Conservation (phyloP, 2,113 vertebrate genomes). For the Xenopus borealis region DNA sequence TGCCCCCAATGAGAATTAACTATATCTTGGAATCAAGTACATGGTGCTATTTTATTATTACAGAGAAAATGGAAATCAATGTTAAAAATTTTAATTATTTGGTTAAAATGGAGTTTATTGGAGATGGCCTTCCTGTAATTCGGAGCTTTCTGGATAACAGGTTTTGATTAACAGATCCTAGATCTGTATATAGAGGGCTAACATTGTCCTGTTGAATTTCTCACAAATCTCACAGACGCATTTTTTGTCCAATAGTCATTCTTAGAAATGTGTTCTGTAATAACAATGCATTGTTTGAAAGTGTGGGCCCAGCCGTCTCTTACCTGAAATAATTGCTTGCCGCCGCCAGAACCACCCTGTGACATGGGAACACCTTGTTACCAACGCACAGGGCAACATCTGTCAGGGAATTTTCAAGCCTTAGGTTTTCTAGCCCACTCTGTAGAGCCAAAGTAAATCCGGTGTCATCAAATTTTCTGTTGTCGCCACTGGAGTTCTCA, state of each 20-base stretch:
- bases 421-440: constrained; percentile 82
- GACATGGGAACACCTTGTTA: constrained; percentile 83
- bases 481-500: constrained; percentile 63
- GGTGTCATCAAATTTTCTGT: constrained; percentile 76
- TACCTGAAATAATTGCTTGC: constrained; percentile 98
- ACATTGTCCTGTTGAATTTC: no score
- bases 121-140: no score
- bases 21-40: no score
- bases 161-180: no score
- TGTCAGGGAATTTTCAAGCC: constrained; percentile 83
- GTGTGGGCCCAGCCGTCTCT: constrained; percentile 29
- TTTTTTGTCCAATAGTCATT: background rate
- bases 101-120: no score
- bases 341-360: constrained; percentile 88
- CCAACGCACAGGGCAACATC: constrained; percentile 84
- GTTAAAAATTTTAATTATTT: no score
- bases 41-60: no score
- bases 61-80: no score
- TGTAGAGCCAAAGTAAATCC: constrained; percentile 84
- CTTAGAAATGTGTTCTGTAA: background rate
- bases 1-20: no score
- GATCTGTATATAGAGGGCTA: no score
- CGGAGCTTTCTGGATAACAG: no score
- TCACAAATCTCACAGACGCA: background rate
- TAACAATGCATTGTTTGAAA: background rate